Percentiles rank a stretch among this genome's conserved stretches.
Conservation (phyloP, 2,888 invertebrate genomes). For the Mongoloraphidia duomilia region DNA sequence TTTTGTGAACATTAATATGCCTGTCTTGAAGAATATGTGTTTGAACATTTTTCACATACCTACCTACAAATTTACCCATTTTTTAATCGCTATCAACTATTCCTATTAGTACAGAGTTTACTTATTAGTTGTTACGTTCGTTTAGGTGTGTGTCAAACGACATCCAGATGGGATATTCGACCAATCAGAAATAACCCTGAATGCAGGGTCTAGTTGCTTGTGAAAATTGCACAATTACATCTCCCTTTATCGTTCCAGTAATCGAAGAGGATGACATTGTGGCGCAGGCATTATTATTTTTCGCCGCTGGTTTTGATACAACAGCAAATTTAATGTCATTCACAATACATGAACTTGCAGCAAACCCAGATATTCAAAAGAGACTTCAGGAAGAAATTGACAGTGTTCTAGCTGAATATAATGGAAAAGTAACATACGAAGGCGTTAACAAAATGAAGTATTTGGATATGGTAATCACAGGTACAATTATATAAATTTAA, state of each 20-base stretch:
- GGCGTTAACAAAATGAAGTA: conserved; percentile 36
- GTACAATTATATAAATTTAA: conserved; percentile 19
- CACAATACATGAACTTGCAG: conserved; percentile 38
- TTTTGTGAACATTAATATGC: too few relatives aligned
- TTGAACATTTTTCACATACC: too few relatives aligned
- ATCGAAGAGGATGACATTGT: conserved; percentile 37
- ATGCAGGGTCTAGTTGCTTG: too few relatives aligned
- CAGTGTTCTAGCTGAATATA: conserved; percentile 28
- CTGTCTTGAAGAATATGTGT: too few relatives aligned
- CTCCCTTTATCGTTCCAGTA: background rate
- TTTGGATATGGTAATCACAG: conserved; percentile 40
- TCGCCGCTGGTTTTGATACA: conserved; percentile 37
- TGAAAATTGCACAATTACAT: too few relatives aligned
- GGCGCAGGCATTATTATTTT: conserved; percentile 39
- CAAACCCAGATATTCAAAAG: conserved; percentile 41
- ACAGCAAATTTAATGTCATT: conserved; percentile 34
- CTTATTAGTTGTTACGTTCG: too few relatives aligned
- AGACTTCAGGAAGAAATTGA: conserved; percentile 38
- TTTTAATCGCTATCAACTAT: too few relatives aligned
- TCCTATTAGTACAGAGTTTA: too few relatives aligned
- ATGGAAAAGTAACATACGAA: conserved; percentile 32
- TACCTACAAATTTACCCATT: too few relatives aligned
- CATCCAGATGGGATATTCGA: too few relatives aligned
- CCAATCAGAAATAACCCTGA: too few relatives aligned
- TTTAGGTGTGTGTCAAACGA: too few relatives aligned